These are phyloP conservation scores for Pherbina coryleti DNA, from an alignment of 2,888 invertebrate species.

Conservation along the genomic window DNA sequence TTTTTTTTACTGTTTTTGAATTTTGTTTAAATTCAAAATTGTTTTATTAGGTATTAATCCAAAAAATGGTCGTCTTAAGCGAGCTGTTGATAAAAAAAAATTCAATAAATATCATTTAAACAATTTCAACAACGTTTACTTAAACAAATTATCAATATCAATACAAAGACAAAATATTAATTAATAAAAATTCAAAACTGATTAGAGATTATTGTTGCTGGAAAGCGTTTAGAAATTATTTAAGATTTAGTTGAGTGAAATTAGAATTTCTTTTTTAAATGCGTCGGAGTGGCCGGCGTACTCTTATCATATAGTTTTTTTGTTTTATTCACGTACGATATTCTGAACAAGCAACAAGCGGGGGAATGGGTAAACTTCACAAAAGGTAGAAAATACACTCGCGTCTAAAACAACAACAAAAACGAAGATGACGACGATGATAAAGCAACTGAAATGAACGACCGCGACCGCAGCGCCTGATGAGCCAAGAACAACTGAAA, in stretches of 20 bases:
- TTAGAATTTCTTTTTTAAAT: too few relatives aligned
- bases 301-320: too few relatives aligned
- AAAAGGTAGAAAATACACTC: neutral
- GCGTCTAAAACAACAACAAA: neutral
- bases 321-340: neutral
- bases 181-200: too few relatives aligned
- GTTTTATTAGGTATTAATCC: constrained; percentile 37
- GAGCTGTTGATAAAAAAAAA: constrained; percentile 30
- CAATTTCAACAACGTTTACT: neutral
- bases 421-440: neutral
- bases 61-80: constrained; percentile 39
- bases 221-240: too few relatives aligned
- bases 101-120: constrained; percentile 15
- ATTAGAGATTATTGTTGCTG: too few relatives aligned
- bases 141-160: too few relatives aligned
- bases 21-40: constrained; percentile 30
- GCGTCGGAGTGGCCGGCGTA: too few relatives aligned
- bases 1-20: constrained; percentile 47
- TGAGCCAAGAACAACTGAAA: constrained; percentile 33
- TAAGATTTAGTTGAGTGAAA: too few relatives aligned
- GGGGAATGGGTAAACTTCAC: neutral
- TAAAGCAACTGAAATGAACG: constrained; percentile 25
- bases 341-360: neutral
- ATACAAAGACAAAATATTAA: too few relatives aligned
- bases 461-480: constrained; percentile 30